These are phyloP conservation scores for Uria lomvia DNA, from an alignment of 2,113 vertebrate species.

Conservation along the genomic window DNA sequence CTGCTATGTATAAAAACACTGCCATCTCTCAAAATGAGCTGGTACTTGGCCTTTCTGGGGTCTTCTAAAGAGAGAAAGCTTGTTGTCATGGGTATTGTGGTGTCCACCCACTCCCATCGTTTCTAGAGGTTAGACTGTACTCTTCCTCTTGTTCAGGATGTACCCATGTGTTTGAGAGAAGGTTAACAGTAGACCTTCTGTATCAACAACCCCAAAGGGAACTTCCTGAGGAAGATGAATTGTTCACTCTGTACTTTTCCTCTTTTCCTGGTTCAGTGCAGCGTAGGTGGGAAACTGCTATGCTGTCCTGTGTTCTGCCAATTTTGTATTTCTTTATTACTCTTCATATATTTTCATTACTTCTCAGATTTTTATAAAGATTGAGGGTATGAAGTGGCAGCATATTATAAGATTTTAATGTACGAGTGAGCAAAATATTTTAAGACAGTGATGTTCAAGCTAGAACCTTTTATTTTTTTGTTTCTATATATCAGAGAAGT, in stretches of 20 bases:
- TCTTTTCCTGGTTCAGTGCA: background rate
- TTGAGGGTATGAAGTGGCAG: background rate
- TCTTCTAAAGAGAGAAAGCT: background rate
- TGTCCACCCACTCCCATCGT: background rate
- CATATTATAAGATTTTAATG: background rate
- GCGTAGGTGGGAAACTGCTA: background rate
- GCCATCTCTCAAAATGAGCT: background rate
- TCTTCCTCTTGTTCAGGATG: background rate
- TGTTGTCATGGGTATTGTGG: background rate
- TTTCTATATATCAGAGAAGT: background rate
- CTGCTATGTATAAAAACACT: background rate
- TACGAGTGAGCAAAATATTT: background rate
- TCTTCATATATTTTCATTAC: background rate
- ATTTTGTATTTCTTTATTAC: background rate
- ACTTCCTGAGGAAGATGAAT: background rate
- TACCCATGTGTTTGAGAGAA: background rate
- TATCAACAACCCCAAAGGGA: background rate
- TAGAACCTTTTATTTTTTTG: background rate
- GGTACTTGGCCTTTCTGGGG: background rate
- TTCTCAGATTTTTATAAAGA: background rate
- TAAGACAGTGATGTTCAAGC: background rate
- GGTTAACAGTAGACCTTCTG: background rate
- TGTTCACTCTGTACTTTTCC: background rate
- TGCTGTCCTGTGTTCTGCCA: background rate
- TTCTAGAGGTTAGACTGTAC: background rate